Evolutionary conservation across 1,140 invertebrate species (phyloP), one percentile per base, ranked within the genome.

Genomic region (Zaprionus nigranus): DNA sequence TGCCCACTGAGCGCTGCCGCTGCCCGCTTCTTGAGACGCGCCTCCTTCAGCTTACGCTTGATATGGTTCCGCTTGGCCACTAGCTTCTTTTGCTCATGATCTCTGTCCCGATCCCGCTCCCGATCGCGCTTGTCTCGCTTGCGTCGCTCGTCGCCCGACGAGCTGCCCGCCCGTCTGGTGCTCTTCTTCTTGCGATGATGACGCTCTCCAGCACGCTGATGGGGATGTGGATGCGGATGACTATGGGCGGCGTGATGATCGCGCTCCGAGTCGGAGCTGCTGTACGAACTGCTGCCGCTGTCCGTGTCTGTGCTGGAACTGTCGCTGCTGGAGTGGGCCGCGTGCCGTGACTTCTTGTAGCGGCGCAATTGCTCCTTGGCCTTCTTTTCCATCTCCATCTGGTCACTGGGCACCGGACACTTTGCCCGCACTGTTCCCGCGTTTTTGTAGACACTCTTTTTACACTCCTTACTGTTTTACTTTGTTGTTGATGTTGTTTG

Each of bases 1-100:
- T 90, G 88, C 11, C 81, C 87, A 40, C 91, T 91, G 0, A 92
- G 20, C 1, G 83, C 87, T 20, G 83, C 87, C 2, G 90, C 90
- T 0, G 91, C 90, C 0, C 88, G 76, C 54, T 92, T 92, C 60
- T 92, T 92, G 2, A 92, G 76, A 0, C 92, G 81, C 0, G 91
- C 91, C 64, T 92, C 91, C 49, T 92, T 92, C 0, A 92, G 43
- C 43, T 92, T 92, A 1, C 91, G 87, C 66, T 92, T 92, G 2
- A 92, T 68, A 40, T 92, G 91, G 78, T 90, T 91, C 5, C 90
- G 78, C 51, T 92, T 92, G 12, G 91, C 91, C 43, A 92, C 91
- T 54, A 92, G 57, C 30, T 92, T 92, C 62, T 92, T 92, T 26
- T 92, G 91, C 4, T 84, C 90, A 64, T 92, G 90, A 34, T 92